phyloP scores from a whole-genome alignment of 2,888 invertebrate genomes.

The Luffia ferchaultella region DNA sequence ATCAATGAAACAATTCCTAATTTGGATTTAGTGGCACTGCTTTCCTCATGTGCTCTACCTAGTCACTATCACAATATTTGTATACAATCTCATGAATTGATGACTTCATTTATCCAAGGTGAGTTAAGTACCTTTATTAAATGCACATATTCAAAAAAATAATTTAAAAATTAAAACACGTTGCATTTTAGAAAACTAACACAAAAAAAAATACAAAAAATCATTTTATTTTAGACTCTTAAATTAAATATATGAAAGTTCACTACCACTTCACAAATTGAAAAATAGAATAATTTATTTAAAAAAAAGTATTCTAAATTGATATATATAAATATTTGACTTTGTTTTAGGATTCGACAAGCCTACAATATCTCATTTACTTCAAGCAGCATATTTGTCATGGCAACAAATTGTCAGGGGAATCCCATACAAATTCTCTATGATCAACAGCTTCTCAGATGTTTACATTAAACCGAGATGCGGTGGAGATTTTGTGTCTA shows the following conservation, averaged over 20 bases:
- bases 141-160: neutral
- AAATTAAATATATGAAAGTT: too few relatives aligned
- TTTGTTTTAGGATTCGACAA: conserved; percentile 61
- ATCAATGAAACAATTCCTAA: conserved; percentile 40
- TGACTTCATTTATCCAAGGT: conserved; percentile 56
- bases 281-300: too few relatives aligned
- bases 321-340: too few relatives aligned
- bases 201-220: neutral
- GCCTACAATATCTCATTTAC: conserved; percentile 69
- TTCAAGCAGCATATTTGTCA: conserved; percentile 71
- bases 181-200: conserved; percentile 2
- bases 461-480: conserved; percentile 70
- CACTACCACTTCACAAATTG: too few relatives aligned
- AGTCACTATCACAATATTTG: conserved; percentile 37
- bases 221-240: neutral
- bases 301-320: too few relatives aligned
- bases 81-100: conserved; percentile 41
- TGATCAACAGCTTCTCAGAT: conserved; percentile 68
- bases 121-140: conserved; percentile 13
- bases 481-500: conserved; percentile 40
- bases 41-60: conserved; percentile 46
- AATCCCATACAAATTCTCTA: conserved; percentile 57
- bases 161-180: too few relatives aligned
- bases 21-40: conserved; percentile 47
- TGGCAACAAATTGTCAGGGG: conserved; percentile 72